Evolutionary conservation across 2,797 vertebrate genomes (phyloP).

Genomic region (Chelon auratus): DNA sequence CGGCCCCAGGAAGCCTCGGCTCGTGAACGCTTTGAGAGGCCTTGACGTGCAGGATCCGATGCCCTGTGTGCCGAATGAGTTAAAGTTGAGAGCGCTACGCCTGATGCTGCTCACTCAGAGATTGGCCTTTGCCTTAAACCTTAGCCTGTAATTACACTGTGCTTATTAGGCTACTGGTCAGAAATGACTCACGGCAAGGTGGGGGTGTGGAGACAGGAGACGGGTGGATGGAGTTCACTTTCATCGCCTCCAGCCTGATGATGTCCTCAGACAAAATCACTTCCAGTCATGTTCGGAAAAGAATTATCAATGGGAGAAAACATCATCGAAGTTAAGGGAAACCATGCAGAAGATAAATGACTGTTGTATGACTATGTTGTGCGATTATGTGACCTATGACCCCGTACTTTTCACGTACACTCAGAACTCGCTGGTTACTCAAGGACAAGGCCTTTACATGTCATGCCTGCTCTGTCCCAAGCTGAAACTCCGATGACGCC

Average conservation of each 20-base stretch:
- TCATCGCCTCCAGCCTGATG: conserved; percentile 55
- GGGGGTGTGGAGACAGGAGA: conserved; percentile 52
- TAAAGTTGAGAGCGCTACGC: conserved; percentile 41
- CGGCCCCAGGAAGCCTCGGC: conserved; percentile 26
- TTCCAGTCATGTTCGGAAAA: conserved; percentile 63
- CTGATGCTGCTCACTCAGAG: conserved; percentile 66
- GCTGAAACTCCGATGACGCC: conserved; percentile 64
- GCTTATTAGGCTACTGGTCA: conserved; percentile 79
- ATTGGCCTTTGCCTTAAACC: conserved; percentile 67
- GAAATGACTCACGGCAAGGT: conserved; percentile 73
- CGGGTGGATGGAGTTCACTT: conserved; percentile 67
- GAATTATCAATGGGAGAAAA: conserved; percentile 48
- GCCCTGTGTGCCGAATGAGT: conserved; percentile 50
- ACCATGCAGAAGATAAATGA: conserved; percentile 60
- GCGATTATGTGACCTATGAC: conserved; percentile 63
- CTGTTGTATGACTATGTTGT: conserved; percentile 50
- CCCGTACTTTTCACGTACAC: conserved; percentile 56
- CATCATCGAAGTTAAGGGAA: conserved; percentile 40
- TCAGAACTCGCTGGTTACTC: conserved; percentile 60
- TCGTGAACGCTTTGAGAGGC: conserved; percentile 8
- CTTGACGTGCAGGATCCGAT: conserved; percentile 25
- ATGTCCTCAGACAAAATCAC: conserved; percentile 68
- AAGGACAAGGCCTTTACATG: conserved; percentile 51
- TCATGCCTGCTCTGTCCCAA: conserved; percentile 51
- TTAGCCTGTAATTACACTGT: conserved; percentile 78